Conservation (phyloP, 2,888 invertebrate genomes). For the Ochropacha duplaris region DNA sequence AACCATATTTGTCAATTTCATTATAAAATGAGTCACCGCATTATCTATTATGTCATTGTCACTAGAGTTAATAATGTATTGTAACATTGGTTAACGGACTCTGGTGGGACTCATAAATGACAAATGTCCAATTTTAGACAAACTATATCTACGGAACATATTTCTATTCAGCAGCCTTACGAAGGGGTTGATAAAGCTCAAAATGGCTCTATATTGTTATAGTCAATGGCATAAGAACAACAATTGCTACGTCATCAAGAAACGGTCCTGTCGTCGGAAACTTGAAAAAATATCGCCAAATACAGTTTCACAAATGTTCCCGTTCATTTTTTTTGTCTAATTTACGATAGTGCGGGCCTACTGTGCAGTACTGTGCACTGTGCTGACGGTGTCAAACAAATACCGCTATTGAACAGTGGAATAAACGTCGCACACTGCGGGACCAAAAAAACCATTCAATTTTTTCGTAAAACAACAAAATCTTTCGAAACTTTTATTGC, state of each 20-base stretch:
- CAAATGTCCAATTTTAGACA: conserved; percentile 32
- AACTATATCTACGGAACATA: neutral
- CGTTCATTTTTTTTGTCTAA: conserved; percentile 68
- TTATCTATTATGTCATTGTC: conserved; percentile 3
- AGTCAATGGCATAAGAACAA: conserved; percentile 10
- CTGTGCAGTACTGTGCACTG: conserved; percentile 72
- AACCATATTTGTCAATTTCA: neutral
- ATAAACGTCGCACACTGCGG: conserved; percentile 7
- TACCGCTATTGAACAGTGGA: conserved; percentile 59
- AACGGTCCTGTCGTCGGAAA: conserved; percentile 18
- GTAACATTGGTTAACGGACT: conserved; percentile 33
- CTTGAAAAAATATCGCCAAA: conserved; percentile 39
- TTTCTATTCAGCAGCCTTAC: neutral
- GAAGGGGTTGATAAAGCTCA: neutral
- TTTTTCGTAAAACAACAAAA: conserved; percentile 63
- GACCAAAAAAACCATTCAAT: conserved; percentile 39
- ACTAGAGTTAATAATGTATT: conserved; percentile 19
- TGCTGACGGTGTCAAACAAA: conserved; percentile 55
- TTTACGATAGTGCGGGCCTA: conserved; percentile 69
- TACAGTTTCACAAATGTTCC: conserved; percentile 75
- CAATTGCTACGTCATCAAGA: conserved; percentile 45
- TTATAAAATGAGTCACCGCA: conserved; percentile 1
- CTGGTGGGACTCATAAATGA: conserved; percentile 37
- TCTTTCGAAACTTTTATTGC: conserved; percentile 60
- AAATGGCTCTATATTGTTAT: neutral